phyloP scores from a whole-genome alignment of 2,113 vertebrate species.

The Planiliza haematocheilus region DNA sequence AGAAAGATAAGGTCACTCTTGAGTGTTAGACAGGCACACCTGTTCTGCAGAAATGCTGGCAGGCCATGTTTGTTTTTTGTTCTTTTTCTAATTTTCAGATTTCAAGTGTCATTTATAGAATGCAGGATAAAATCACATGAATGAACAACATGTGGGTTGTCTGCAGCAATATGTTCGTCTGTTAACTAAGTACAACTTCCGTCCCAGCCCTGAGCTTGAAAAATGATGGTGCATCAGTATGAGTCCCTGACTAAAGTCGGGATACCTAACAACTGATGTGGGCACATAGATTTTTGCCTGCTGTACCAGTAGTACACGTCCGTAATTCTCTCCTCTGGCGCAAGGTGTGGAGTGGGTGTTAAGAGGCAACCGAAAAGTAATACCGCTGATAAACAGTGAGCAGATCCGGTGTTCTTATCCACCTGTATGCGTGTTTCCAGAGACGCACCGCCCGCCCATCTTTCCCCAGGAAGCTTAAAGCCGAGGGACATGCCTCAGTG shows the following conservation, averaged over 20 bases:
- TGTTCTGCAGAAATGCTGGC: constrained; percentile 8
- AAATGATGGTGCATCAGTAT: not conserved
- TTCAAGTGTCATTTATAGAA: not conserved
- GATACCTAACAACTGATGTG: constrained; percentile 7
- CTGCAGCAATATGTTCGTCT: not conserved
- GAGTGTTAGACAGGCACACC: constrained; percentile 6
- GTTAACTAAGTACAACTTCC: constrained; percentile 7
- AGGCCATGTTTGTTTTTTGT: not conserved
- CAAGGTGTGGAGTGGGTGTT: constrained; percentile 48
- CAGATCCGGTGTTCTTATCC: constrained; percentile 40
- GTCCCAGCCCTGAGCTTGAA: not conserved
- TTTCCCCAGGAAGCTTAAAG: constrained; percentile 31
- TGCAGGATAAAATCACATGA: not conserved
- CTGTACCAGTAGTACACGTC: constrained; percentile 27
- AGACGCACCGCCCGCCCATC: constrained; percentile 41
- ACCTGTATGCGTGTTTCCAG: constrained; percentile 68
- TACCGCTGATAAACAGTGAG: constrained; percentile 29
- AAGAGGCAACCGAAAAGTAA: constrained; percentile 36
- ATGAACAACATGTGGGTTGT: not conserved
- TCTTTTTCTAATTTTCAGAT: not conserved
- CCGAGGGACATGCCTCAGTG: constrained; percentile 51
- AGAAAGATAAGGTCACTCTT: not conserved
- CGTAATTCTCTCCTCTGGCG: constrained; percentile 42
- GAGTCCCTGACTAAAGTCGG: constrained; percentile 12
- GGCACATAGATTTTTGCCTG: constrained; percentile 4